phyloP scores from a whole-genome alignment of 2,113 vertebrate genomes.

The Emydocephalus ijimae region DNA sequence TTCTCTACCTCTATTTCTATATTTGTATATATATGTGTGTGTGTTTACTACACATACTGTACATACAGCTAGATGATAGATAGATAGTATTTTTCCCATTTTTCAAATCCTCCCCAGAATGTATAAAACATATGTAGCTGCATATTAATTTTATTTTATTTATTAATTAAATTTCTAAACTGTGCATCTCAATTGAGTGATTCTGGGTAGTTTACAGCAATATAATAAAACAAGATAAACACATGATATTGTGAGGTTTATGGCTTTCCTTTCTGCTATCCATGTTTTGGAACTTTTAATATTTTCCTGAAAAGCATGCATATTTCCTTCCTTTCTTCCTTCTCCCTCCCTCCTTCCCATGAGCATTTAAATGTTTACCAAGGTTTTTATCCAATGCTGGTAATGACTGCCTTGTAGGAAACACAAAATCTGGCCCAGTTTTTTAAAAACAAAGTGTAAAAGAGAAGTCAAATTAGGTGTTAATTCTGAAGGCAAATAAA shows the following conservation, averaged over 20 bases:
- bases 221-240: not conserved
- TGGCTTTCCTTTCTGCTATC: not conserved
- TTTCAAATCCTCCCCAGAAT: slow-evolving; percentile 30
- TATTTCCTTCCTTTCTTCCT: not conserved
- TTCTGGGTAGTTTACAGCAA: not conserved
- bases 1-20: not conserved
- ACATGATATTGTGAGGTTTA: not conserved
- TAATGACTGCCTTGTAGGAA: not conserved
- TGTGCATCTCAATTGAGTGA: not conserved
- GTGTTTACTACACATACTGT: not conserved
- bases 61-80: not conserved
- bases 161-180: not conserved
- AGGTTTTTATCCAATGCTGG: not conserved
- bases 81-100: not conserved
- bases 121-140: slow-evolving; percentile 26
- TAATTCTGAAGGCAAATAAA: not conserved
- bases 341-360: not conserved
- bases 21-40: not conserved
- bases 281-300: not conserved
- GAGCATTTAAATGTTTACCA: slow-evolving; percentile 29
- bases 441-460: not conserved
- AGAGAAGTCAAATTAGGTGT: not conserved
- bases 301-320: slow-evolving; percentile 8
- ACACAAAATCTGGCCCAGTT: not conserved
- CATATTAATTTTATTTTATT: not conserved